These are phyloP conservation scores for Pararge aegeria DNA, from an alignment of 1,140 invertebrate genomes.

Conservation along the genomic window DNA sequence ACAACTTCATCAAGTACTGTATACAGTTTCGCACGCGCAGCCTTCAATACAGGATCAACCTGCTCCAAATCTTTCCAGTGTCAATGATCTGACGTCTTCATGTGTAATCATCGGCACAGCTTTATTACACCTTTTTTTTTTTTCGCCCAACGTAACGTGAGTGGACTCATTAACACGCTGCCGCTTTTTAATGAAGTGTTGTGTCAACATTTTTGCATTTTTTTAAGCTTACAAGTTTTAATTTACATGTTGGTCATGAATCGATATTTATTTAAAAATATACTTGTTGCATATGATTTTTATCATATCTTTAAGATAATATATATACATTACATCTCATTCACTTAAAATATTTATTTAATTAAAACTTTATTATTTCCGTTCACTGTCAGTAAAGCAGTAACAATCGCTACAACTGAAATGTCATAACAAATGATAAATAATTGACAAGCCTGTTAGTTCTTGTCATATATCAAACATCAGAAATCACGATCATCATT, in stretches of 20 bases:
- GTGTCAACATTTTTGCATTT: background rate
- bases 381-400: too few relatives aligned
- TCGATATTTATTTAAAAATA: background rate
- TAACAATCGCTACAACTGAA: too few relatives aligned
- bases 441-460: too few relatives aligned
- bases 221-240: background rate
- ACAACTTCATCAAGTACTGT: slow-evolving; percentile 47
- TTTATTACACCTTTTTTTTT: slow-evolving; percentile 1
- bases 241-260: background rate
- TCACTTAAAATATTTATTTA: too few relatives aligned
- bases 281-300: background rate
- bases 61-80: slow-evolving; percentile 26
- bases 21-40: slow-evolving; percentile 55
- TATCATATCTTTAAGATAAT: background rate
- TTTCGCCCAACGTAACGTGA: background rate
- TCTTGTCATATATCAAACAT: too few relatives aligned
- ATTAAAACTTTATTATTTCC: too few relatives aligned
- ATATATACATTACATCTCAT: too few relatives aligned
- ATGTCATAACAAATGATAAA: too few relatives aligned
- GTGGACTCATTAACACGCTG: background rate
- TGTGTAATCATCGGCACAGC: background rate
- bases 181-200: background rate
- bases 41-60: slow-evolving; percentile 28
- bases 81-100: slow-evolving; percentile 19
- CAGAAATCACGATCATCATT: too few relatives aligned